Evolutionary conservation across 2,888 invertebrate species (phyloP), one percentile per base, ranked within the genome.

Genomic region (Drosophila mayaguana): DNA sequence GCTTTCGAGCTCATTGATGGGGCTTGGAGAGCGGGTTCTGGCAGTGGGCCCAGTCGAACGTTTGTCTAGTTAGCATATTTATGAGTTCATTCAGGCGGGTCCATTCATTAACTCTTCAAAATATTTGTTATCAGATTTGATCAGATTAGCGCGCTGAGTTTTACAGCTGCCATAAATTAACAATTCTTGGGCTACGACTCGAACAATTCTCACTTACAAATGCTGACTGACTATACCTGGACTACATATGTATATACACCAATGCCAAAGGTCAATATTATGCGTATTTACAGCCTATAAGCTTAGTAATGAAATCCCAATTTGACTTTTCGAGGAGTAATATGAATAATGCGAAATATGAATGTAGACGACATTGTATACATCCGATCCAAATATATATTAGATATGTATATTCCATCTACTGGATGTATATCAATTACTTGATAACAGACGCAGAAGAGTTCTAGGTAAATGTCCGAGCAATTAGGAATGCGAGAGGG

Each of bases 21-120:
- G 12, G 3, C 7, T 32, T 45, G 25, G 25, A 45, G n/a, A 54
- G 40, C 28, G 25, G 55, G 28, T 38, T 18, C 12, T 22, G 40
- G 18, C 18, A 32, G 20, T 43, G 28, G 43, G 34, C 25, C 28
- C 28, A 53, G 51, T 38, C 42, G 45, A 50, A 46, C 53, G 51
- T 53, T 50, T 18, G 28, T 20, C 55, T 69, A 54, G 57, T 69
- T 82, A 80, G 71, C 71, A 80, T 81, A 81, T 82, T 82, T 76
- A 81, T 76, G 64, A 72, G 69, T 69, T 73, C 71, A 81, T 81
- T 82, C 57, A 76, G 62, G 46, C 25, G 25, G 25, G 18, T 55
- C 75, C 71, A 80, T 79, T 80, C 82, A 79, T 69, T 75, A 73
- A 54, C 71, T 48, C 7, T 50, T 69, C 55, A 54, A 63, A 50